phyloP scores from a whole-genome alignment of 2,113 vertebrate genomes.

The Tenrec ecaudatus region DNA sequence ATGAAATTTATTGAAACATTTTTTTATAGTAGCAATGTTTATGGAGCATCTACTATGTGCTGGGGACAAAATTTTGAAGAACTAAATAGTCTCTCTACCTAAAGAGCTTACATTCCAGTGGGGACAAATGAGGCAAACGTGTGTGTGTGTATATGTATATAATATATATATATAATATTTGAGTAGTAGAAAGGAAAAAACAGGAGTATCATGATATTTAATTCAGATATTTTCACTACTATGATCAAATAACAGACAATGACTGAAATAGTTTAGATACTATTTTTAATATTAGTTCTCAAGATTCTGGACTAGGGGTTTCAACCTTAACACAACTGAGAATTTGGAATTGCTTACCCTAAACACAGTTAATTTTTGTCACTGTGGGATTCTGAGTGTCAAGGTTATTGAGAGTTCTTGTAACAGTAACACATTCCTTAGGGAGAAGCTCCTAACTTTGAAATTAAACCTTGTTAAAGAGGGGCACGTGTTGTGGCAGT shows the following conservation, averaged over 20 bases:
- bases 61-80: background rate
- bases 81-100: background rate
- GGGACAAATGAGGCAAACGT: background rate
- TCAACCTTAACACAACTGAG: too few species aligned
- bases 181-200: background rate
- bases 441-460: constrained; percentile 1
- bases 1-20: background rate
- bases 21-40: background rate
- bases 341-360: too few species aligned
- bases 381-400: background rate
- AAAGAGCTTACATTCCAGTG: background rate
- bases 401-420: background rate
- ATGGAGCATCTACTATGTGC: background rate
- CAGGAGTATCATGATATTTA: background rate
- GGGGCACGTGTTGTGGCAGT: background rate
- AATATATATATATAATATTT: too few species aligned
- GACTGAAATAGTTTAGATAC: background rate
- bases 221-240: background rate
- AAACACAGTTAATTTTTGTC: background rate
- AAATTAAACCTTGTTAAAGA: background rate
- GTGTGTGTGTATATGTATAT: too few species aligned
- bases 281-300: background rate
- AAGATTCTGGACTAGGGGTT: background rate
- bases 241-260: background rate
- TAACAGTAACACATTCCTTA: background rate